Evolutionary conservation across 37 sponge, comb jelly and placozoan species (phyloP).

Genomic region (Theonella swinhoei): DNA sequence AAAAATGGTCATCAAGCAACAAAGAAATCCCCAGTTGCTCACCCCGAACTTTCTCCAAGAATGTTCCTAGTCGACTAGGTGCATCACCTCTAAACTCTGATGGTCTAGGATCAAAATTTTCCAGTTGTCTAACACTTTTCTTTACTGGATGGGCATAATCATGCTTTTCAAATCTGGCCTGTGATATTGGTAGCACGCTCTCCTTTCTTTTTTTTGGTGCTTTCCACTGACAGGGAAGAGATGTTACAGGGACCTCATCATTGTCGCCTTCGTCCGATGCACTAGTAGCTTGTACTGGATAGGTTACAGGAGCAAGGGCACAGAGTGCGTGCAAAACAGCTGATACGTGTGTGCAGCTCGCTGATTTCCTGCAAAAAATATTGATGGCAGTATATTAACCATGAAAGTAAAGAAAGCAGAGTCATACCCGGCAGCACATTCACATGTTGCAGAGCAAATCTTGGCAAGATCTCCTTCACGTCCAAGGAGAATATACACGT

Average conservation of each 20-base stretch:
- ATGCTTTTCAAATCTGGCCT: conserved; percentile 45
- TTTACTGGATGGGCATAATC: conserved; percentile 41
- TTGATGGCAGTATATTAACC: neutral
- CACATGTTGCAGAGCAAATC: conserved; percentile 52
- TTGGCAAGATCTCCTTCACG: conserved; percentile 35
- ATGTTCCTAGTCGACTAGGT: neutral
- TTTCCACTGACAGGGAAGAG: conserved; percentile 68
- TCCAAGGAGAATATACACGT: conserved; percentile 38
- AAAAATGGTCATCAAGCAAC: conserved; percentile 14
- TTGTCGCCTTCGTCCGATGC: conserved; percentile 11
- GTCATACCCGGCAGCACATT: conserved; percentile 75
- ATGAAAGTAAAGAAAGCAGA: neutral
- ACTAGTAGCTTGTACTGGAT: neutral
- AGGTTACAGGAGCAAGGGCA: too few relatives aligned
- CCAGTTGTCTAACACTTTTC: conserved; percentile 10
- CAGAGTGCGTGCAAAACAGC: conserved; percentile 66
- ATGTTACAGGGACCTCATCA: conserved; percentile 50
- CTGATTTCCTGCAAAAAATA: conserved; percentile 43
- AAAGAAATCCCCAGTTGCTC: conserved; percentile 40
- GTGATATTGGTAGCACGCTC: conserved; percentile 29
- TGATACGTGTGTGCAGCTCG: conserved; percentile 72
- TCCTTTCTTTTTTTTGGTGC: conserved; percentile 46
- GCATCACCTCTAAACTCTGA: conserved; percentile 35
- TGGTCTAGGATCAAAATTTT: conserved; percentile 67
- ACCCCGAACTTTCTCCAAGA: conserved; percentile 45